Evolutionary conservation across 1,140 invertebrate genomes (phyloP).

Genomic region (Pogonognathellus flavescens): DNA sequence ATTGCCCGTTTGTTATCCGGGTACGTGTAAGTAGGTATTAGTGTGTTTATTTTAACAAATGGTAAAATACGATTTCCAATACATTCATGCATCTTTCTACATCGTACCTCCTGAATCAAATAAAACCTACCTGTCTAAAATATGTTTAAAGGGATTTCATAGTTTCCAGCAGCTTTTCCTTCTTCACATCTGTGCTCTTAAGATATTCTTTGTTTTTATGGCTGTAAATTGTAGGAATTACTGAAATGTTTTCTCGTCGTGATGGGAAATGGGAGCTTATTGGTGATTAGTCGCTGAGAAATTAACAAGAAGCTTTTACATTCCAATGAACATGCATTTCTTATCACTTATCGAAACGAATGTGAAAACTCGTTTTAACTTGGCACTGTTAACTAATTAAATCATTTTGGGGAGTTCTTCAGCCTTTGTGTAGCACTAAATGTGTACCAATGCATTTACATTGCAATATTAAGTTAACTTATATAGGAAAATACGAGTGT

Average conservation of each 20-base stretch:
- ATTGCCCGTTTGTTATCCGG: too few species aligned
- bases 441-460: too few species aligned
- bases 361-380: slow-evolving; percentile 8
- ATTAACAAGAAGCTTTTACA: slow-evolving; percentile 31
- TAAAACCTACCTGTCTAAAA: too few species aligned
- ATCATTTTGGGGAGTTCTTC: background rate
- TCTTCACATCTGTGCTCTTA: background rate
- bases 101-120: too few species aligned
- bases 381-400: slow-evolving; percentile 41
- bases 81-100: too few species aligned
- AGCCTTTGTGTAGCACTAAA: background rate
- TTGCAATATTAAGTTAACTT: too few species aligned
- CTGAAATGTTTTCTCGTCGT: background rate
- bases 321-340: slow-evolving; percentile 11
- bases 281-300: slow-evolving; percentile 26
- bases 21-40: too few species aligned
- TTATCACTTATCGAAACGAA: slow-evolving; percentile 30
- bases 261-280: background rate
- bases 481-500: too few species aligned
- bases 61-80: too few species aligned
- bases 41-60: too few species aligned
- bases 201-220: background rate
- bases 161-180: background rate
- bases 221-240: slow-evolving; percentile 10
- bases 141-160: too few species aligned